Conservation (phyloP, 1,140 invertebrate genomes). For the Euwallacea fornicatus region DNA sequence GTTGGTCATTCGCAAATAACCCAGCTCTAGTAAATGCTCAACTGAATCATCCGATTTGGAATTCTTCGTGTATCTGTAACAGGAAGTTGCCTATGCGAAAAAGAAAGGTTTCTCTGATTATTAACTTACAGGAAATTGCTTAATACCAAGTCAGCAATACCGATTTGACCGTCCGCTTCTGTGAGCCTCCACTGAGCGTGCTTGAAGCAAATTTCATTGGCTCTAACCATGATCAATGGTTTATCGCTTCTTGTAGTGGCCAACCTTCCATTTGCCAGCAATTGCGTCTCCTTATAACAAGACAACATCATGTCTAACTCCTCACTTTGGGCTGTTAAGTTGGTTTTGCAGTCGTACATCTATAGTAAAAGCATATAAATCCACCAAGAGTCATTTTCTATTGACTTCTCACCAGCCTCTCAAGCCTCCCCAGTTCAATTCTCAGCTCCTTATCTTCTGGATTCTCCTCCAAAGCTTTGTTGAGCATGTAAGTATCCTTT, state of each 20-base stretch:
- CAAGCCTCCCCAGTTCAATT: slow-evolving; percentile 69
- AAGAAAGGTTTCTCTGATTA: slow-evolving; percentile 30
- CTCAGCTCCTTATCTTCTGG: slow-evolving; percentile 64
- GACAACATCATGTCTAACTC: slow-evolving; percentile 89
- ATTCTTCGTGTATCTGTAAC: slow-evolving; percentile 85
- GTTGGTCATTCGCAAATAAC: slow-evolving; percentile 94
- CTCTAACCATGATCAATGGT: slow-evolving; percentile 75
- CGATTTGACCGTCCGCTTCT: slow-evolving; percentile 95
- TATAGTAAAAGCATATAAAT: slow-evolving; percentile 47
- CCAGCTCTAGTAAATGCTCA: slow-evolving; percentile 95
- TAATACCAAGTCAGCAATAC: slow-evolving; percentile 92
- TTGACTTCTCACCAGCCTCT: slow-evolving; percentile 59
- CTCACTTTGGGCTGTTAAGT: slow-evolving; percentile 82
- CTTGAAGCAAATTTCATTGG: slow-evolving; percentile 98
- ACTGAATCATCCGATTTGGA: slow-evolving; percentile 96
- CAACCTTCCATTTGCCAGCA: slow-evolving; percentile 63
- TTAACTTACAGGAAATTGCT: slow-evolving; percentile 88
- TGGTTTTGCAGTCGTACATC: slow-evolving; percentile 89
- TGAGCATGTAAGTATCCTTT: slow-evolving; percentile 87
- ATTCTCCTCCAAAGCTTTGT: slow-evolving; percentile 77
- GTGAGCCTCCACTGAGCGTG: slow-evolving; percentile 98
- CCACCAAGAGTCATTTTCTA: background rate
- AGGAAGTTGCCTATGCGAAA: background rate
- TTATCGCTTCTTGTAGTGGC: slow-evolving; percentile 61
- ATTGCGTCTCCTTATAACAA: slow-evolving; percentile 86